Conservation (phyloP, 2,797 vertebrate species). For the Gouania willdenowi region DNA sequence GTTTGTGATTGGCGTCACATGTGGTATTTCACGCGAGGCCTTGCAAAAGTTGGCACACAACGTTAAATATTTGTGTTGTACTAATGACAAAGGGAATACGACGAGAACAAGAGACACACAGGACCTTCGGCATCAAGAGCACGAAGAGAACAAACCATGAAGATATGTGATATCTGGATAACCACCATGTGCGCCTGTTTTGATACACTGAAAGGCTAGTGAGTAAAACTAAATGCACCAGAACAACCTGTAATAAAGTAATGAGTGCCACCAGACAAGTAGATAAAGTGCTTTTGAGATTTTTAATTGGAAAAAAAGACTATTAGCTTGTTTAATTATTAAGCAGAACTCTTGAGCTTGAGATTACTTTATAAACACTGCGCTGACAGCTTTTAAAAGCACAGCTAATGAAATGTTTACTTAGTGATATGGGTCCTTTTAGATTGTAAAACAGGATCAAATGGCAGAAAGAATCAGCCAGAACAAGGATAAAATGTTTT, state of each 20-base stretch:
- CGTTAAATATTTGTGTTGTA: slow-evolving; percentile 10
- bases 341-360: background rate
- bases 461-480: too few relatives aligned
- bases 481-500: too few relatives aligned
- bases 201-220: background rate
- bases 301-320: too few relatives aligned
- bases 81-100: background rate
- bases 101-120: background rate
- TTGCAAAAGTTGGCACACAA: slow-evolving; percentile 26
- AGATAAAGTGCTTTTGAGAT: too few relatives aligned
- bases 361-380: slow-evolving; percentile 24
- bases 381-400: slow-evolving; percentile 32
- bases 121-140: background rate
- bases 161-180: background rate
- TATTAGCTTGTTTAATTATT: background rate
- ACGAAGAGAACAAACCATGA: too few relatives aligned
- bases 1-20: slow-evolving; percentile 21
- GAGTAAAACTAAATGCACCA: background rate
- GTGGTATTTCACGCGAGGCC: slow-evolving; percentile 54
- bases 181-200: too few relatives aligned
- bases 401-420: slow-evolving; percentile 36
- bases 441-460: too few relatives aligned
- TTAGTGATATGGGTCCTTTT: slow-evolving; percentile 11
- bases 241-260: background rate
- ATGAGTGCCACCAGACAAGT: too few relatives aligned